phyloP scores from a whole-genome alignment of 2,113 vertebrate genomes.

The Otis tarda region DNA sequence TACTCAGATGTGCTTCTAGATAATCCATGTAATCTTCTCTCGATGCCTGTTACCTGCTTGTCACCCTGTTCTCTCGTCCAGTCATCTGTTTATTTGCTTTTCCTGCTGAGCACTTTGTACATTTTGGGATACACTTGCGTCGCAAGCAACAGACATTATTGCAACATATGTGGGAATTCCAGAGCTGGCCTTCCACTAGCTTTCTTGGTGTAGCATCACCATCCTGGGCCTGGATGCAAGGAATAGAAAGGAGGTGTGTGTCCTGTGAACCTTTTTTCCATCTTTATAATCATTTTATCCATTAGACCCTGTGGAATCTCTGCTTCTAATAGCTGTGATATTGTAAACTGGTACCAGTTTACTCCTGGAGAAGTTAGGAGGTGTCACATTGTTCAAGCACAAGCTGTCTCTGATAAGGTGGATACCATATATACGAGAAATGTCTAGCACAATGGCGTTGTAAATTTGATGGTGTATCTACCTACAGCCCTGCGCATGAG shows the following conservation, averaged over 20 bases:
- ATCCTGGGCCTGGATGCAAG: neutral
- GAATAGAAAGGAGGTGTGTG: neutral
- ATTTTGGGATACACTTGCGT: neutral
- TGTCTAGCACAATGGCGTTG: fast-evolving
- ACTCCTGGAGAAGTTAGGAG: neutral
- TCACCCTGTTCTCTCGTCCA: neutral
- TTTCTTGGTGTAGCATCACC: neutral
- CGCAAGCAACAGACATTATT: neutral
- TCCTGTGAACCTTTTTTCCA: neutral
- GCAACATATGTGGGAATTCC: neutral
- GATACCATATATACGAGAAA: neutral
- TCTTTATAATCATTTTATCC: neutral
- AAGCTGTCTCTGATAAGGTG: neutral
- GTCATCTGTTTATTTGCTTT: neutral
- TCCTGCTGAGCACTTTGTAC: fast-evolving
- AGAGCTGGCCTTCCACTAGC: neutral
- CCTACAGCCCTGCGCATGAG: neutral
- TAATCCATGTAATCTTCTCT: neutral
- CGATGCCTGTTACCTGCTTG: neutral
- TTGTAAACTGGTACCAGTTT: neutral
- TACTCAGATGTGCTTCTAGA: neutral
- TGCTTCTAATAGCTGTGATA: neutral
- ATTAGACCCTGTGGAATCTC: neutral
- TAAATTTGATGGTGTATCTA: neutral
- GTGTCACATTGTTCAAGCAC: neutral